A percentile compares a stretch with the other conserved stretches of the same genome.
These are phyloP conservation scores for Neolamprologus variostigma DNA, from an alignment of 2,113 vertebrate species.

Conservation along the genomic window DNA sequence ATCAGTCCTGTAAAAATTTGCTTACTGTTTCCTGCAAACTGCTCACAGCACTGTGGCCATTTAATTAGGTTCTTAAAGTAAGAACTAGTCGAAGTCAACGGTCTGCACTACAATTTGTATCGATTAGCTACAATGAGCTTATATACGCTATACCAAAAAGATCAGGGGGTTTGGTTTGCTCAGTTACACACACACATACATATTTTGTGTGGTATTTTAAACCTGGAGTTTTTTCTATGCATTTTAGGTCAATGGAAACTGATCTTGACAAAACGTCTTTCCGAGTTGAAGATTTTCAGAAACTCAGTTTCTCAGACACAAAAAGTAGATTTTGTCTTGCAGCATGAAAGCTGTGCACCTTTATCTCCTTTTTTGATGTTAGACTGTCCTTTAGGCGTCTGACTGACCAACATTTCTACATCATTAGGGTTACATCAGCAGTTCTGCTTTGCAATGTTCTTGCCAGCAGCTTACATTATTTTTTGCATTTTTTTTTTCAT, in stretches of 20 bases:
- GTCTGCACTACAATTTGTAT: constrained; percentile 6
- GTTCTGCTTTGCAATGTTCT: neutral
- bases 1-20: neutral
- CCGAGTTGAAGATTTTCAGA: neutral
- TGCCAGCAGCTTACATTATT: neutral
- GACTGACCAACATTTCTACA: neutral
- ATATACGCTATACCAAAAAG: neutral
- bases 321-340: neutral
- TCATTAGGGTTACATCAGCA: neutral
- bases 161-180: neutral
- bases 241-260: neutral
- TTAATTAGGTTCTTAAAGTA: constrained; percentile 29
- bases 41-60: neutral
- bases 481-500: neutral
- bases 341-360: neutral
- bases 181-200: rapidly evolving
- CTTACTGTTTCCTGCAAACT: neutral
- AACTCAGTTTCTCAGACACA: neutral
- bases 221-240: neutral
- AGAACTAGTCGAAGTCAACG: neutral
- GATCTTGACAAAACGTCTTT: neutral
- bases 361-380: neutral
- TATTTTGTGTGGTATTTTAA: neutral
- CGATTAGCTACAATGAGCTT: constrained; percentile 8
- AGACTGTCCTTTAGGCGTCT: neutral